phyloP scores from a whole-genome alignment of 2,113 vertebrate genomes.

The Hemichromis elongatus region DNA sequence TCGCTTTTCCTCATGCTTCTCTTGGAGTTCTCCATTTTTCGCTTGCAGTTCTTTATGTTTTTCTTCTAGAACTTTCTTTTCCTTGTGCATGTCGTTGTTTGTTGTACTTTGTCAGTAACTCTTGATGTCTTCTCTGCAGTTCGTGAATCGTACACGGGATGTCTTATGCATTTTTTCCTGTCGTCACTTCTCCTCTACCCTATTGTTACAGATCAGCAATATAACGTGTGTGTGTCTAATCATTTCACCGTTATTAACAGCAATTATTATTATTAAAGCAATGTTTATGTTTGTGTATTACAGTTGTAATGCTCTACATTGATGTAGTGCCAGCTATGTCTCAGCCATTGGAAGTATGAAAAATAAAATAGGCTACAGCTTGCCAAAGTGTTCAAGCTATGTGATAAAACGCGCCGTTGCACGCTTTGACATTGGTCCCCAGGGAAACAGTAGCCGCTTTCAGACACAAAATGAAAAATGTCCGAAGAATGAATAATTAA shows the following conservation, averaged over 20 bases:
- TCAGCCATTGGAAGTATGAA: not conserved
- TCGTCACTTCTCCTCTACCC: not conserved
- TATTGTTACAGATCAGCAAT: not conserved
- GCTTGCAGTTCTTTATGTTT: not conserved
- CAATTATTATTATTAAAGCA: not conserved
- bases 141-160: not conserved
- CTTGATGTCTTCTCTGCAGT: not conserved
- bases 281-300: not conserved
- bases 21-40: no score
- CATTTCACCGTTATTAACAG: not conserved
- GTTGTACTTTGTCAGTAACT: not conserved
- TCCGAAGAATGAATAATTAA: not conserved
- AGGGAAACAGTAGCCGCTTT: not conserved
- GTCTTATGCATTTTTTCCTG: not conserved
- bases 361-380: not conserved
- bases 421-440: not conserved
- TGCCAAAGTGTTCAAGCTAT: not conserved
- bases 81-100: not conserved
- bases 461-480: not conserved
- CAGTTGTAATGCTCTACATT: not conserved
- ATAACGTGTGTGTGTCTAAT: not conserved
- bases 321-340: not conserved
- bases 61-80: not conserved
- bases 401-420: conserved; percentile 1
- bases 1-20: not conserved